Conservation (phyloP, 1,140 invertebrate genomes). For the Drosophila asahinai region DNA sequence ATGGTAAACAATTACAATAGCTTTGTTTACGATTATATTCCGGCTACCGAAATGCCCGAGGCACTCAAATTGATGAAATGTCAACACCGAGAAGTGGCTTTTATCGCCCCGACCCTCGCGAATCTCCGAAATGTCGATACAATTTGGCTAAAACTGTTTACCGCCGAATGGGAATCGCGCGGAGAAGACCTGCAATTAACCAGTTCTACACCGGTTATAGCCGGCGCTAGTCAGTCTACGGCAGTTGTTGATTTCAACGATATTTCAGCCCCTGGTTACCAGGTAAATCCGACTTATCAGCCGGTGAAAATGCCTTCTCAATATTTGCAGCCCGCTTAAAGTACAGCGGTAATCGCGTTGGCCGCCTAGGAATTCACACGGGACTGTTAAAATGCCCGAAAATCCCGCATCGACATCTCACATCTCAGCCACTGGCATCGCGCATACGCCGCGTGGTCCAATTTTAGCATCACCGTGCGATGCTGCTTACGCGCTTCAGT, state of each 20-base stretch:
- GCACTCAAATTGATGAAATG: conserved; percentile 44
- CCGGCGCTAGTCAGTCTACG: conserved; percentile 64
- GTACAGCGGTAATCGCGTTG: conserved; percentile 8
- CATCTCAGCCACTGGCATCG: conserved; percentile 23
- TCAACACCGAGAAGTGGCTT: conserved; percentile 29
- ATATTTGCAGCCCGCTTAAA: conserved; percentile 54
- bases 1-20: conserved; percentile 11
- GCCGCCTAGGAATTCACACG: conserved; percentile 44
- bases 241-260: conserved; percentile 26
- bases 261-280: conserved; percentile 37
- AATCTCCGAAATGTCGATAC: conserved; percentile 33
- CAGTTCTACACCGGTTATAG: conserved; percentile 61
- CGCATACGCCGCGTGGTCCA: conserved; percentile 68
- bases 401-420: not conserved
- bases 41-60: conserved; percentile 20
- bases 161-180: conserved; percentile 1
- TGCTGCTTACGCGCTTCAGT: conserved; percentile 5
- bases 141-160: conserved; percentile 50
- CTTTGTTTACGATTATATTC: conserved; percentile 28
- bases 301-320: conserved; percentile 61
- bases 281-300: conserved; percentile 64
- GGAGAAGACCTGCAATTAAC: conserved; percentile 30
- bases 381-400: conserved; percentile 68
- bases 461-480: conserved; percentile 69
- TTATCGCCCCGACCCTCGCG: not conserved